Conservation (phyloP, 2,797 vertebrate genomes). For the Poliocrania exsul region DNA sequence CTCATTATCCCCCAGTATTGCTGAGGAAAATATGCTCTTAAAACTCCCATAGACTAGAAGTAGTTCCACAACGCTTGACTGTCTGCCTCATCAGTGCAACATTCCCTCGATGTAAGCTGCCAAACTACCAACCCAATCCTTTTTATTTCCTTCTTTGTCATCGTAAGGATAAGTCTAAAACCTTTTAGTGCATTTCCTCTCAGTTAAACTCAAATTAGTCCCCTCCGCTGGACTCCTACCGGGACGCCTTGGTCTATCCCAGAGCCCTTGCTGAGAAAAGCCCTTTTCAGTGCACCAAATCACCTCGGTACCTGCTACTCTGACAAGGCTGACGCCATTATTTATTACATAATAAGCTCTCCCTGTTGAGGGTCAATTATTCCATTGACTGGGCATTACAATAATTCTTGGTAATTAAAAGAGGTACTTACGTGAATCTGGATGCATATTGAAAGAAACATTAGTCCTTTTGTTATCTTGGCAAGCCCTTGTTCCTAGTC, state of each 20-base stretch:
- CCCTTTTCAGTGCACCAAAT: constrained; percentile 70
- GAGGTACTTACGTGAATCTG: constrained; percentile 80
- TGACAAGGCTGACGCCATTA: constrained; percentile 71
- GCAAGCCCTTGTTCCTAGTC: constrained; percentile 75
- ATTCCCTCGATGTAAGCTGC: constrained; percentile 28
- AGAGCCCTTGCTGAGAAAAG: constrained; percentile 74
- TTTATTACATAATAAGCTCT: constrained; percentile 77
- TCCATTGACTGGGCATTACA: constrained; percentile 81
- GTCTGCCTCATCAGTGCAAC: neutral
- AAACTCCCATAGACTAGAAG: neutral
- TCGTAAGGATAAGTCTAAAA: constrained; percentile 57
- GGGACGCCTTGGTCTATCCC: constrained; percentile 65
- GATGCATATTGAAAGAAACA: constrained; percentile 81
- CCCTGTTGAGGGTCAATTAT: constrained; percentile 85
- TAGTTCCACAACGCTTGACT: neutral
- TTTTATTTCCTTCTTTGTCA: constrained; percentile 68
- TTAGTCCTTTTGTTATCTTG: constrained; percentile 82
- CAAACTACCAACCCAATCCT: constrained; percentile 62
- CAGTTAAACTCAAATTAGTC: constrained; percentile 76
- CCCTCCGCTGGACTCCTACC: constrained; percentile 67
- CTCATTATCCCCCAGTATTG: neutral
- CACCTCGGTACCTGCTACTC: constrained; percentile 72
- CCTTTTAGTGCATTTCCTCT: constrained; percentile 67
- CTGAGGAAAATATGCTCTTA: neutral
- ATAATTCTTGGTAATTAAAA: constrained; percentile 84